Evolutionary conservation across 92 coral and sea anemone species (phyloP), one percentile per base, ranked within the genome.

Genomic region (Zoanthus sansibaricus): DNA sequence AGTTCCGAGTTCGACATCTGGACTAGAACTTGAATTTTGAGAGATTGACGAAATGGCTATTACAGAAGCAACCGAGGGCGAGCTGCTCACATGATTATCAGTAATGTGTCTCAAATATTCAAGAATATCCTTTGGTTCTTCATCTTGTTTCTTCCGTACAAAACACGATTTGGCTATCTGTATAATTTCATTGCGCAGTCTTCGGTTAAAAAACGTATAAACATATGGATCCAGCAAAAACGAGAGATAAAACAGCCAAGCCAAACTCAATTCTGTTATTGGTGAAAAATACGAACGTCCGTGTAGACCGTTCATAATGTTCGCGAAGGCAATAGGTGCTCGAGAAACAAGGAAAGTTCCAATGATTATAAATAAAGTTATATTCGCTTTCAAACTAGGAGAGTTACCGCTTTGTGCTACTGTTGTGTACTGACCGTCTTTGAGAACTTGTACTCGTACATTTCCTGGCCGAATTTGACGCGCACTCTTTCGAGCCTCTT

Each of bases 91-190:
- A 52, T 77, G 71, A 30, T 76, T 89, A 46, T 91, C 94, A 2
- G 98, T 87, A 5, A 95, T 69, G 71, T 92, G 87, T 72, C 98
- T 84, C 14, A 95, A 70, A 61, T 95, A 95, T 30, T 95, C 98
- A 5, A 95, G 77, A 62, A 95, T 91, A 82, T 95, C 98, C 64
- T 93, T 95, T 1, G 98, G 98, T 58, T 95, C 98, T 33, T 94
- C 94, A 0, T 86, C 96, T 5, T 68, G 67, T 18, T 76, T 31
- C 30, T 56, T 80, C 62, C 72, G 79, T 82, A 37, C 67, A 32
- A 77, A 82, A 51, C 52, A 72, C 31, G 89, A 78, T 9, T 80
- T 75, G 61, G 87, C 71, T 18, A 59, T 84, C n/a, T 75, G 90
- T 13, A 82, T 78, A 6, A 93, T 18, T 71, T 95, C 98, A 37